phyloP scores from a whole-genome alignment of 2,888 invertebrate species.

The Petrolisthes manimaculis region DNA sequence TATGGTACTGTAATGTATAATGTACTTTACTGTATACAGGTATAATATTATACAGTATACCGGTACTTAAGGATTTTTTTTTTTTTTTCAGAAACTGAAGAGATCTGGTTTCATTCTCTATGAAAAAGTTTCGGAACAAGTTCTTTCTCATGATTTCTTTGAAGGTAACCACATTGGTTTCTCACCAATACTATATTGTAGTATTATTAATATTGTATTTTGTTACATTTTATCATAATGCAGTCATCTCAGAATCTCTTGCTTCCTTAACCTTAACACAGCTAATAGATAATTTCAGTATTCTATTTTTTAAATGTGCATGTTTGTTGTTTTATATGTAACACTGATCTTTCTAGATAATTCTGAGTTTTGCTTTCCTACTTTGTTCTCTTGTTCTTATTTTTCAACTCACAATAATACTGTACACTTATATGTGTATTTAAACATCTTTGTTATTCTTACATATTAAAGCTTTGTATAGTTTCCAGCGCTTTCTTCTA shows the following conservation, averaged over 20 bases:
- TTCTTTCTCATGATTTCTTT: slow-evolving; percentile 21
- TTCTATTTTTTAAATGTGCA: too few relatives aligned
- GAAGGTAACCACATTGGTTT: slow-evolving; percentile 14
- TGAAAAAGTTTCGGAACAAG: slow-evolving; percentile 16
- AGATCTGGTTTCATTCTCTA: slow-evolving; percentile 45
- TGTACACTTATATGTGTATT: background rate
- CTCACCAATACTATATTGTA: background rate
- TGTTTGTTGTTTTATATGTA: background rate
- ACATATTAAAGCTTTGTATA: too few relatives aligned
- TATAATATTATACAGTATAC: too few relatives aligned
- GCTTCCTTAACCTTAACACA: too few relatives aligned
- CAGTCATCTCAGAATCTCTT: too few relatives aligned
- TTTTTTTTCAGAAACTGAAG: slow-evolving; percentile 41
- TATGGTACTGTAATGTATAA: too few relatives aligned
- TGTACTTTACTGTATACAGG: too few relatives aligned
- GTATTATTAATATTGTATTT: too few relatives aligned
- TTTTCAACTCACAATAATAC: background rate
- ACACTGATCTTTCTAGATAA: background rate
- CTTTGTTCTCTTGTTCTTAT: background rate
- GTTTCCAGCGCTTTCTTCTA: too few relatives aligned
- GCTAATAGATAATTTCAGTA: too few relatives aligned
- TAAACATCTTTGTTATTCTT: too few relatives aligned
- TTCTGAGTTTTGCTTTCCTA: background rate
- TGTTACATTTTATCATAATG: too few relatives aligned
- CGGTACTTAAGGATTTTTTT: background rate